Evolutionary conservation across 2,888 invertebrate species (phyloP), one percentile per base, ranked within the genome.

Genomic region (Rotaria macrura): DNA sequence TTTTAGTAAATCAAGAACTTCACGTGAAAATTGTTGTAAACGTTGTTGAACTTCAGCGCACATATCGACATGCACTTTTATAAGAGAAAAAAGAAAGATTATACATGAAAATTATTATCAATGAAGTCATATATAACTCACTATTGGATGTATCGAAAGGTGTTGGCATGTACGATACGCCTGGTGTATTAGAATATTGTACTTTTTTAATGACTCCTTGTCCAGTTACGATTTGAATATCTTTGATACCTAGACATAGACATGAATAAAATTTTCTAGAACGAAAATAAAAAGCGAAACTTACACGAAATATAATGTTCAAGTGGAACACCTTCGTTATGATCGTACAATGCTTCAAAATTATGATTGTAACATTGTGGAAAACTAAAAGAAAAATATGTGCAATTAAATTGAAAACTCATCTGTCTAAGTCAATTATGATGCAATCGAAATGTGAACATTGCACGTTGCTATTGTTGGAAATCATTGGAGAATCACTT

Each of bases 281-380:
- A n/a, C n/a, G n/a, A n/a, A n/a, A n/a, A n/a, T n/a, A n/a, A n/a
- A n/a, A n/a, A n/a, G n/a, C n/a, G n/a, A 34, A 34, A 65, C 7
- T 65, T 65, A 90, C 95, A 95, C 84, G 95, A 94, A 47, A 97
- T 93, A 85, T 97, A 92, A 91, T 97, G 94, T 90, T 97, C 97
- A 86, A 97, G 91, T 0, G 95, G 94, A 40, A 90, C 90, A 29
- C 96, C 96, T 9, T 96, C 95, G 47, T 89, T 88, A 52, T 88
- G 88, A 14, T 89, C 89, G n/a, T 89, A 87, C n/a, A 93, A 90
- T 86, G 92, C 92, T 23, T 93, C 93, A 90, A 94, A 95, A 89
- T 93, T 93, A 23, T 94, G 93, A 89, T 94, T 93, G 90, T 95
- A 95, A 91, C 96, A 96, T 87, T 93, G 93, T 87, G 94, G 93